A percentile compares a stretch with the other conserved stretches of the same genome.
Conservation (phyloP, 1,140 invertebrate species). For the Drosophila bocki region DNA sequence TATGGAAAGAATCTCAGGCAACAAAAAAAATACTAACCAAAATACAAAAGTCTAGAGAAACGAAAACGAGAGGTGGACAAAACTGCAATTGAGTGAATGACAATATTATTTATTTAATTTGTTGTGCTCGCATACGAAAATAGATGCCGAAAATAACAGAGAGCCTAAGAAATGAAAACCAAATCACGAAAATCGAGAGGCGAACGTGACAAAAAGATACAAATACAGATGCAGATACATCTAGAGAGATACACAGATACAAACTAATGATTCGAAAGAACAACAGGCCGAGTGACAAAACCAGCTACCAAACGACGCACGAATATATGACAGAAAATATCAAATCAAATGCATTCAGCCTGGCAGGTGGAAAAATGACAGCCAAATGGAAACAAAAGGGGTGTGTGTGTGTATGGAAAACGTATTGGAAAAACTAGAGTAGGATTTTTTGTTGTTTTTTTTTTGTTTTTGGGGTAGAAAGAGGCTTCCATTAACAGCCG, state of each 20-base stretch:
- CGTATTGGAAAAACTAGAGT: slow-evolving; percentile 13
- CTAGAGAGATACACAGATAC: not conserved
- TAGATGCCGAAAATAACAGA: slow-evolving; percentile 18
- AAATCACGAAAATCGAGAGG: slow-evolving; percentile 41
- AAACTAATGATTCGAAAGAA: slow-evolving; percentile 46
- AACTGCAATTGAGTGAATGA: slow-evolving; percentile 34
- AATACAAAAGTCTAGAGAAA: slow-evolving; percentile 1
- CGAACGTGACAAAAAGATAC: slow-evolving; percentile 40
- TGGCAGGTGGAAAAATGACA: slow-evolving; percentile 62
- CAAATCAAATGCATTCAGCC: slow-evolving; percentile 70
- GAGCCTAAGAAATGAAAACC: slow-evolving; percentile 37
- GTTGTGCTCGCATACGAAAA: slow-evolving; percentile 37
- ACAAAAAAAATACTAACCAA: not conserved
- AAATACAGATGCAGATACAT: slow-evolving; percentile 2
- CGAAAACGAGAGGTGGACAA: not conserved
- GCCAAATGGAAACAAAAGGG: slow-evolving; percentile 6
- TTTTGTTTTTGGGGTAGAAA: not conserved
- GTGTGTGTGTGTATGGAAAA: slow-evolving; percentile 1
- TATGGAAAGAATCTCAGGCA: not conserved
- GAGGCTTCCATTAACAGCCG: slow-evolving; percentile 56
- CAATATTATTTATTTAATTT: slow-evolving; percentile 47
- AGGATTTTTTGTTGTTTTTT: not conserved
- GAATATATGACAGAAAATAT: slow-evolving; percentile 54
- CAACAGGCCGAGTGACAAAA: slow-evolving; percentile 34
- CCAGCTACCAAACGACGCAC: slow-evolving; percentile 36